phyloP scores from a whole-genome alignment of 2,888 invertebrate genomes.

The Mylabris sibirica region DNA sequence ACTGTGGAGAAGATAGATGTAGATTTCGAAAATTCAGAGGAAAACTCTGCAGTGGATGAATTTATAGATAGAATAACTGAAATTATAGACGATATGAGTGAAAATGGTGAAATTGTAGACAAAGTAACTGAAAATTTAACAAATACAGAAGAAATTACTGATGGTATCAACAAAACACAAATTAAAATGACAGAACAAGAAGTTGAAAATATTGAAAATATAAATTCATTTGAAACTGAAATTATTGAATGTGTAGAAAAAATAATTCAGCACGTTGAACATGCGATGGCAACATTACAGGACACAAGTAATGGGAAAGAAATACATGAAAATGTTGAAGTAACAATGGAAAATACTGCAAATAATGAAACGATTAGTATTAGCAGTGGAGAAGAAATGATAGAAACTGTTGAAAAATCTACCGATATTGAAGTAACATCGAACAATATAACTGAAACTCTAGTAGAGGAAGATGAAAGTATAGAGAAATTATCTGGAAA shows the following conservation, averaged over 20 bases:
- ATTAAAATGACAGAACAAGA: too few species aligned
- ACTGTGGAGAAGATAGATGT: not conserved
- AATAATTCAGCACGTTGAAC: not conserved
- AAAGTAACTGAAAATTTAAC: not conserved
- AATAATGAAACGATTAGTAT: not conserved
- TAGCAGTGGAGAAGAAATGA: not conserved
- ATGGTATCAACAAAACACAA: constrained; percentile 9
- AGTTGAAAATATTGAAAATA: constrained; percentile 17
- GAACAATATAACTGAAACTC: not conserved
- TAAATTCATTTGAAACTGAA: constrained; percentile 11
- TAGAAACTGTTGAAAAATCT: not conserved
- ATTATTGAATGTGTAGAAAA: not conserved
- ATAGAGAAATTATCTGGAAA: not conserved
- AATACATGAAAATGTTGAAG: not conserved
- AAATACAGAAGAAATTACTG: not conserved
- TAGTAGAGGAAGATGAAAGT: not conserved
- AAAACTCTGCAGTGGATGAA: not conserved
- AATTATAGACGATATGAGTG: constrained; percentile 3
- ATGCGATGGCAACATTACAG: not conserved
- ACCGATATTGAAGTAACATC: not conserved
- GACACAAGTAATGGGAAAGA: not conserved
- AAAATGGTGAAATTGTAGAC: not conserved
- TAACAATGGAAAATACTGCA: not conserved
- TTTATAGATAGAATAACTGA: not conserved
- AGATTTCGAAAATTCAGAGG: not conserved